Percentiles rank a stretch among this genome's conserved stretches.
Conservation (phyloP, 2,797 vertebrate genomes). For the Paramormyrops hopkinsi region DNA sequence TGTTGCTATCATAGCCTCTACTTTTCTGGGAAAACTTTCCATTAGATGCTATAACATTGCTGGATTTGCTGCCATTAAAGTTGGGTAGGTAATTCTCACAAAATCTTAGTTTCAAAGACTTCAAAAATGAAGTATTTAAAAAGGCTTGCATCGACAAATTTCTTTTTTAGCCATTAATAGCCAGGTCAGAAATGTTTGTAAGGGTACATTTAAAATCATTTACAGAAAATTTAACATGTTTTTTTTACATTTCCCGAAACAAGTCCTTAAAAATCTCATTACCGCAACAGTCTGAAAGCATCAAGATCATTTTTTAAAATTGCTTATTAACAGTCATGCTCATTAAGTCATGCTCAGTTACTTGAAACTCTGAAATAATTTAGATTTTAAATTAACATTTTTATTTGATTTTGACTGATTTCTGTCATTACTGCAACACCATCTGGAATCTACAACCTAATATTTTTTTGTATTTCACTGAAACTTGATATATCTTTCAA, state of each 20-base stretch:
- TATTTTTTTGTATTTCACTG: not conserved
- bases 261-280: not conserved
- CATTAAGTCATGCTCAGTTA: not conserved
- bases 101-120: not conserved
- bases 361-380: not conserved
- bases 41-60: not conserved
- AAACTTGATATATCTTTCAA: not conserved
- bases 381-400: not conserved
- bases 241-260: not conserved
- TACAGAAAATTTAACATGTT: not conserved
- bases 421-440: not conserved
- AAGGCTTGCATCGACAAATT: not conserved
- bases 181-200: not conserved
- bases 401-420: not conserved
- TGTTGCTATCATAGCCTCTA: not conserved
- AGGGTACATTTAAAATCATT: not conserved
- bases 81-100: not conserved
- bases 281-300: not conserved
- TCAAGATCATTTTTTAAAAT: not conserved
- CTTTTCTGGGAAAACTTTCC: not conserved
- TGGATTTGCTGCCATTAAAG: not conserved
- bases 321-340: not conserved
- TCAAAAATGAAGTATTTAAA: not conserved
- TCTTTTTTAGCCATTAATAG: not conserved
- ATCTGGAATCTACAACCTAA: not conserved